Conservation (phyloP, 2,888 invertebrate genomes). For the Zelleria hepariella region DNA sequence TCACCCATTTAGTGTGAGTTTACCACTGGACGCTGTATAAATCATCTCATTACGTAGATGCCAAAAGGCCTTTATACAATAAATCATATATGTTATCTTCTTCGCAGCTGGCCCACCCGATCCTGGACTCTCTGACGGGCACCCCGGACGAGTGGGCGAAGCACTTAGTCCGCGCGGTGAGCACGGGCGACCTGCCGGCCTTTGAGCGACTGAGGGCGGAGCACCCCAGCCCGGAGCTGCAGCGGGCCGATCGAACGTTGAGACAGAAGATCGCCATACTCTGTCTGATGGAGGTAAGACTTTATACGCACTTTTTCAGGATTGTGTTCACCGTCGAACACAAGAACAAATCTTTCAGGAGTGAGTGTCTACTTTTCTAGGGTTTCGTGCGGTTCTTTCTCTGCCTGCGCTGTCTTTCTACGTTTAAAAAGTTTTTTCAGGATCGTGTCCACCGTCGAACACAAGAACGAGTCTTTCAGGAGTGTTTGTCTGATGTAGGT, state of each 20-base stretch:
- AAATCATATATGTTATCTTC: not conserved
- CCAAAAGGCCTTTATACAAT: no score
- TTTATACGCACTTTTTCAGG: not conserved
- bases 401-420: no score
- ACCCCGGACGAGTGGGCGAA: conserved; percentile 90
- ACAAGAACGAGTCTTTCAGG: no score
- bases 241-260: conserved; percentile 83
- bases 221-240: conserved; percentile 87
- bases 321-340: no score
- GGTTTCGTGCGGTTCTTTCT: no score
- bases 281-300: conserved; percentile 91
- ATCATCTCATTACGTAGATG: no score
- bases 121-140: conserved; percentile 85
- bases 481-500: no score
- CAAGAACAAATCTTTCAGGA: not conserved
- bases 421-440: no score
- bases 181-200: conserved; percentile 84
- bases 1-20: no score
- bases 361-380: no score
- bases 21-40: no score
- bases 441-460: no score
- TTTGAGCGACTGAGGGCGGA: conserved; percentile 74
- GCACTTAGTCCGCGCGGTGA: conserved; percentile 88
- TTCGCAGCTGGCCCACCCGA: conserved; percentile 90
- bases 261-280: conserved; percentile 95